Evolutionary conservation across 1,140 invertebrate genomes (phyloP).

Genomic region (Pantala flavescens): DNA sequence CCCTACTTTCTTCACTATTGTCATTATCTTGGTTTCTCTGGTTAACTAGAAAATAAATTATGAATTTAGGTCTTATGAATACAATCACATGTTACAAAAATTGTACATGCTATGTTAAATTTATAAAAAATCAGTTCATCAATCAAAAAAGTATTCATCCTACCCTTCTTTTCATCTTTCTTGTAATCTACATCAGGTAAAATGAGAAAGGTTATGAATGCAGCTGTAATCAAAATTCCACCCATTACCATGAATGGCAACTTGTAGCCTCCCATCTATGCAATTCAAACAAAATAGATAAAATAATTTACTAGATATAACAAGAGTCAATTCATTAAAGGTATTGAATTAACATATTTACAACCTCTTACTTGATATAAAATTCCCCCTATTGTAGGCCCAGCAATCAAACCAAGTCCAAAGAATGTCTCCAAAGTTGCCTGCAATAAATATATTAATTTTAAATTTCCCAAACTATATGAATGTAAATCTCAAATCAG

Average conservation of each 20-base stretch:
- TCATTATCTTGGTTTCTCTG: too few species aligned
- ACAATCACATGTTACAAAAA: too few species aligned
- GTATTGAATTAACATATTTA: not conserved
- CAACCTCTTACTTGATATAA: slow-evolving; percentile 31
- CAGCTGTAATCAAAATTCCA: slow-evolving; percentile 34
- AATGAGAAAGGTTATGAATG: slow-evolving; percentile 32
- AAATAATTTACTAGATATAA: not conserved
- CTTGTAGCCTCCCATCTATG: slow-evolving; percentile 38
- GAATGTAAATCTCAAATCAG: too few species aligned
- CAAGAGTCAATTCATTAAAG: too few species aligned
- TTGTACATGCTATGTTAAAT: too few species aligned
- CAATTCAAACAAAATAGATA: not conserved
- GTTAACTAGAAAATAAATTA: too few species aligned
- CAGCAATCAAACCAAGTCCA: slow-evolving; percentile 42
- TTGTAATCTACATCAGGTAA: slow-evolving; percentile 26
- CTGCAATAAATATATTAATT: slow-evolving; percentile 25
- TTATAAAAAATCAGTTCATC: too few species aligned
- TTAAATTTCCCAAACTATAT: too few species aligned
- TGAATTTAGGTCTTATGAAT: too few species aligned
- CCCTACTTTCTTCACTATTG: not conserved
- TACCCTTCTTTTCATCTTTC: not conserved
- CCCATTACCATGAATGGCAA: slow-evolving; percentile 45
- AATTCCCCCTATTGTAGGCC: slow-evolving; percentile 39
- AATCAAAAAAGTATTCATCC: not conserved
- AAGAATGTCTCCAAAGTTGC: slow-evolving; percentile 45